These are phyloP conservation scores for Sphaerodactylus townsendi DNA, from an alignment of 2,113 vertebrate species.

Conservation along the genomic window DNA sequence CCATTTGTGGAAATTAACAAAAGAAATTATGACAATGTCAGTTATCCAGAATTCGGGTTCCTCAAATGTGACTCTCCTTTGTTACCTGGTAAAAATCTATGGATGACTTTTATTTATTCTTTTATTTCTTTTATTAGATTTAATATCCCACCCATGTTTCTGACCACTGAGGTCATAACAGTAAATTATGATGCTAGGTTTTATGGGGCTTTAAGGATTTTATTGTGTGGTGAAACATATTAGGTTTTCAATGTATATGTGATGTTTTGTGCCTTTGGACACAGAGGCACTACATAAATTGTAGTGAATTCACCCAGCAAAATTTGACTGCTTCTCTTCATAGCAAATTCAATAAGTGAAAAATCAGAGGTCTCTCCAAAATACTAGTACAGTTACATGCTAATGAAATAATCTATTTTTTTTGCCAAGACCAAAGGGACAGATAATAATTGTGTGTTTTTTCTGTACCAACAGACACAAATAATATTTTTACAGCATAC, in stretches of 20 bases:
- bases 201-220: background rate
- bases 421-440: conserved; percentile 12
- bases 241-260: background rate
- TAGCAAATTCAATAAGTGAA: background rate
- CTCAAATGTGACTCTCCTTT: background rate
- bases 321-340: background rate
- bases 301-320: background rate
- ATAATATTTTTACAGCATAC: background rate
- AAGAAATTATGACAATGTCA: background rate
- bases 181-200: background rate
- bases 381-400: background rate
- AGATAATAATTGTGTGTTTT: conserved; percentile 31
- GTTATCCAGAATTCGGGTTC: background rate
- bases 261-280: background rate
- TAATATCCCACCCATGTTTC: too few relatives aligned
- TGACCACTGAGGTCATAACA: background rate
- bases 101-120: background rate
- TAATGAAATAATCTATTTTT: conserved; percentile 29
- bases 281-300: background rate
- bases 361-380: conserved; percentile 42
- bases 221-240: background rate
- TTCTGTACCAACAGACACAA: conserved; percentile 12
- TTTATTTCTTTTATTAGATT: too few relatives aligned
- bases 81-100: background rate
- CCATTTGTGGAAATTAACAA: background rate